Evolutionary conservation across 30 jellyfish, hydroid and myxozoan genomes (phyloP), one percentile per base, ranked within the genome.

Genomic region (Aurelia coerulea): DNA sequence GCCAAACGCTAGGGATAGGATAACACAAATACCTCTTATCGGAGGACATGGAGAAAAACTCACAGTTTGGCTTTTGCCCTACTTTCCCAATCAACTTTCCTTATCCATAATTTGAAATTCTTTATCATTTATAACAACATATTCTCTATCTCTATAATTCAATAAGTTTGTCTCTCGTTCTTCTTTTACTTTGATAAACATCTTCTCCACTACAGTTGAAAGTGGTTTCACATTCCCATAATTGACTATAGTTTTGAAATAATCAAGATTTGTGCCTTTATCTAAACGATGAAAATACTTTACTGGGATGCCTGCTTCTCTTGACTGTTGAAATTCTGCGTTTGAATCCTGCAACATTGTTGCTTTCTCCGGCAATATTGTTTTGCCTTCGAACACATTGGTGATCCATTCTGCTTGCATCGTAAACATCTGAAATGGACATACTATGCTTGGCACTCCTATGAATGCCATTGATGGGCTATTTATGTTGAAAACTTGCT

Each of bases 391-490:
- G 1, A 85, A 54, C 34, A 91, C 94, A 39, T 63, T 74, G 17
- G 54, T 34, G 3, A 86, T 46, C 88, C 91, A 91, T 35, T 78
- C 81, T 50, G 97, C 90, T 63, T 91, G 96, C 87, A 67, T 86
- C 4, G 90, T 63, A 52, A 83, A 83, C 85, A 90, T 29, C 29
- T 92, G 90, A 53, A 87, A 84, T 18, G 97, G 95, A 39, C 91
- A 79, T 1, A 84, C 85, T 33, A 84, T 70, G 72, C 86, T 83
- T 11, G 94, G 97, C 39, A 92, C 66, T 9, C 98, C 98, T 17
- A 92, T 78, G 79, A 92, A 92, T 7, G 93, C 72, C 89, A 92
- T 69, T 1, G 94, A 69, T 17, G 98, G 98, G 62, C 87, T 41
- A 17, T 63, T 52, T 0, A 70, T 66, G 74, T 87, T 71, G 72